phyloP scores from a whole-genome alignment of 2,797 vertebrate species.

The Chaetophractus vellerosus region DNA sequence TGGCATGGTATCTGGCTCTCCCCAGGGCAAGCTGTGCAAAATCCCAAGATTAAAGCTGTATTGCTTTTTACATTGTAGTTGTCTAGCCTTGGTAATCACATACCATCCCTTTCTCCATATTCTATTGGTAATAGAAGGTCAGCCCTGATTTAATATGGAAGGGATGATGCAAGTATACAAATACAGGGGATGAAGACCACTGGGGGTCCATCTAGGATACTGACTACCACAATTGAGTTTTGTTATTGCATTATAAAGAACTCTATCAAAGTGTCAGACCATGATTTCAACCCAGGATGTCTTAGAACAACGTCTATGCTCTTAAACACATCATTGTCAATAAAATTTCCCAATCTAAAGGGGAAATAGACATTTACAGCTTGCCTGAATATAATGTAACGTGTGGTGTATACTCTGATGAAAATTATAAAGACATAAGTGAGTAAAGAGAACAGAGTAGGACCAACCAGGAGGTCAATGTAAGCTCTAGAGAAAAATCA shows the following conservation, averaged over 20 bases:
- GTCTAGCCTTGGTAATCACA: no score
- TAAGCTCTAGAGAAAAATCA: not conserved
- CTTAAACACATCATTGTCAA: no score
- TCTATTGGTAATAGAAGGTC: not conserved
- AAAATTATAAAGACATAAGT: not conserved
- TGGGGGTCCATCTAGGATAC: not conserved
- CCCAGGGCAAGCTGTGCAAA: not conserved
- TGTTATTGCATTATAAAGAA: not conserved
- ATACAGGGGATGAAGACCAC: no score
- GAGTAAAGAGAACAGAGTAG: not conserved
- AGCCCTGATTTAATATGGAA: not conserved
- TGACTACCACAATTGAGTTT: not conserved
- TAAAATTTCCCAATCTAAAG: no score
- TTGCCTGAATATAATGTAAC: not conserved
- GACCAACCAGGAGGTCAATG: not conserved
- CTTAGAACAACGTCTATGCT: no score
- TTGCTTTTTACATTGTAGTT: not conserved
- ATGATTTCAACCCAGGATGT: no score
- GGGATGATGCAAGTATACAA: not conserved
- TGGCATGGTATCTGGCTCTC: not conserved
- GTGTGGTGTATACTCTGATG: not conserved
- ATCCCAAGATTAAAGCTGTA: not conserved
- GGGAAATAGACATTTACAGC: not conserved
- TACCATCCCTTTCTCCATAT: not conserved
- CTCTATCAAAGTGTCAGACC: no score